Conservation (phyloP, 1,140 invertebrate genomes). For the Sitodiplosis mosellana region DNA sequence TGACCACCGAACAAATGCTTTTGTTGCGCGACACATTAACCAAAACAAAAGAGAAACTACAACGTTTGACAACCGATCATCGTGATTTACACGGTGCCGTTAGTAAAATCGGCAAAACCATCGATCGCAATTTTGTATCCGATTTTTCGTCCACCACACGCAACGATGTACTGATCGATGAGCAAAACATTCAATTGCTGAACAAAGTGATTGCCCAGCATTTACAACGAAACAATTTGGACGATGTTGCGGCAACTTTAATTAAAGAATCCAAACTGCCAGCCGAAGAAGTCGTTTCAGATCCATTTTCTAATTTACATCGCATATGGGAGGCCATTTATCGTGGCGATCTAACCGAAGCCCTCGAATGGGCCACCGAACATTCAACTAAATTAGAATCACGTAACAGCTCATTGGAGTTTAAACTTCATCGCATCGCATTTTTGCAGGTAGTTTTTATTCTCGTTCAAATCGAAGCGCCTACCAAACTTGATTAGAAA, state of each 20-base stretch:
- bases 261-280: slow-evolving; percentile 50
- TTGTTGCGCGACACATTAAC: slow-evolving; percentile 45
- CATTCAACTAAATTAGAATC: slow-evolving; percentile 40
- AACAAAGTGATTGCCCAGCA: slow-evolving; percentile 96
- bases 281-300: slow-evolving; percentile 48
- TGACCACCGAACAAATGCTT: slow-evolving; percentile 44
- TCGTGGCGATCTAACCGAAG: slow-evolving; percentile 54
- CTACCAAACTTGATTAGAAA: background rate
- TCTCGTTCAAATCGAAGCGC: too few relatives aligned
- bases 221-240: slow-evolving; percentile 82
- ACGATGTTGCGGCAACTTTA: slow-evolving; percentile 73
- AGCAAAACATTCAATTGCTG: slow-evolving; percentile 59
- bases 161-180: slow-evolving; percentile 65
- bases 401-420: slow-evolving; percentile 63
- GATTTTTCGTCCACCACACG: slow-evolving; percentile 76
- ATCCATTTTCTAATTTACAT: slow-evolving; percentile 72
- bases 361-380: slow-evolving; percentile 53
- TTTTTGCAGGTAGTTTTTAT: slow-evolving; percentile 23
- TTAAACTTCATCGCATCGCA: slow-evolving; percentile 55
- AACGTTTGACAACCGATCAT: slow-evolving; percentile 60
- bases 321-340: slow-evolving; percentile 66
- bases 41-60: slow-evolving; percentile 55
- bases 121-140: slow-evolving; percentile 84
- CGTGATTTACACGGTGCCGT: slow-evolving; percentile 57
- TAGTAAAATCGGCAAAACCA: slow-evolving; percentile 90